Evolutionary conservation across 2,797 vertebrate genomes (phyloP).

Genomic region (Choloepus didactylus): DNA sequence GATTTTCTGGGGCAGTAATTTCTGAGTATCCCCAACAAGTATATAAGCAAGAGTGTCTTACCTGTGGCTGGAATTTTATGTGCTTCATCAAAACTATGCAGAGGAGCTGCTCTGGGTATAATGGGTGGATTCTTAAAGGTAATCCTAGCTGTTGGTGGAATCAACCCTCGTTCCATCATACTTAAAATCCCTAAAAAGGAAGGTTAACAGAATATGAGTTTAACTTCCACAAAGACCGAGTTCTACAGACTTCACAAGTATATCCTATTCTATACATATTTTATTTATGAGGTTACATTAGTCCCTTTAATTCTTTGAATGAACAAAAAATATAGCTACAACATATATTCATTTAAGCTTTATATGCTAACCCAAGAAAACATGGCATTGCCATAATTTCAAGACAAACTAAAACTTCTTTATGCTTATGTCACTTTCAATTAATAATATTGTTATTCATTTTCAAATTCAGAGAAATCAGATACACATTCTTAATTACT

Average conservation of each 20-base stretch:
- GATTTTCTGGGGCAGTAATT: not conserved
- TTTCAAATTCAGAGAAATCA: conserved; percentile 62
- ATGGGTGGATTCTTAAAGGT: conserved; percentile 84
- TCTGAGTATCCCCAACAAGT: not conserved
- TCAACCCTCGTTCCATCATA: conserved; percentile 85
- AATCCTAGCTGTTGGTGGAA: conserved; percentile 84
- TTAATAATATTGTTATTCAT: conserved; percentile 60
- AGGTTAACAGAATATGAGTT: conserved; percentile 50
- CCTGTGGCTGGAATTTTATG: conserved; percentile 71
- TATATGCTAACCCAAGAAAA: conserved; percentile 65
- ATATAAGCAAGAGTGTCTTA: conserved; percentile 66
- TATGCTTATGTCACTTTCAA: conserved; percentile 59
- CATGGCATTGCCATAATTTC: conserved; percentile 68
- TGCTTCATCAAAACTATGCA: conserved; percentile 82
- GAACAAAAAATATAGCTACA: conserved; percentile 35
- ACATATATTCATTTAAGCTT: conserved; percentile 29
- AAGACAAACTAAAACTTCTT: conserved; percentile 67
- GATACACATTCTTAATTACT: conserved; percentile 34
- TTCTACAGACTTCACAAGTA: not conserved
- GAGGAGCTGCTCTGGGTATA: conserved; percentile 81
- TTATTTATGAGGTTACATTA: conserved; percentile 35
- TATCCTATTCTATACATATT: conserved; percentile 17
- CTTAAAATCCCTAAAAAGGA: conserved; percentile 82
- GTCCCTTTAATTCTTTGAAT: conserved; percentile 50
- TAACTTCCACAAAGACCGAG: conserved; percentile 12